These are phyloP conservation scores for Callospermophilus lateralis DNA, from an alignment of 2,113 vertebrate species.

Conservation along the genomic window DNA sequence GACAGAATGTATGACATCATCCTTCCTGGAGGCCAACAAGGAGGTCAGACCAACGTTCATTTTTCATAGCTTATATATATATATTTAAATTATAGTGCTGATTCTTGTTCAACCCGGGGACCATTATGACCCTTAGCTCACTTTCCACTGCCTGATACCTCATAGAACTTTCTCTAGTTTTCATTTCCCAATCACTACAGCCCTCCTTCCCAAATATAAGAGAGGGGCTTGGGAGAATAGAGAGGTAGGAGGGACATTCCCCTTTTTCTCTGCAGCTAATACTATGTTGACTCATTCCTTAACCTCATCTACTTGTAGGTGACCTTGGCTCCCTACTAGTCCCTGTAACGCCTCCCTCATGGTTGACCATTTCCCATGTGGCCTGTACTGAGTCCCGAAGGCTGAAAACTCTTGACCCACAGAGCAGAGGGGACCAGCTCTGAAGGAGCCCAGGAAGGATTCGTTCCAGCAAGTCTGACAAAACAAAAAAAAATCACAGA, in stretches of 20 bases:
- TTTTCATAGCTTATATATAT: no score
- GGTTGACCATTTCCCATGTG: not conserved
- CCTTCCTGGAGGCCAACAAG: not conserved
- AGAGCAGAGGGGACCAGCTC: not conserved
- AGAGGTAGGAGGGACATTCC: not conserved
- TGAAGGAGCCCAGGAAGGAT: not conserved
- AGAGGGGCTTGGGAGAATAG: not conserved
- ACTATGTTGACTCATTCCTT: not conserved
- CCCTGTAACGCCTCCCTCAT: not conserved
- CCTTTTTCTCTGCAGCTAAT: not conserved
- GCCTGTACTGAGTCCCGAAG: not conserved
- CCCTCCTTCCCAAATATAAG: no score
- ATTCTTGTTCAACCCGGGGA: not conserved
- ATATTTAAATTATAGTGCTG: not conserved
- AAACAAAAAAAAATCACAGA: not conserved
- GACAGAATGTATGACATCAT: fast-evolving
- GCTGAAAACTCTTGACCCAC: not conserved
- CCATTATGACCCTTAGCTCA: not conserved
- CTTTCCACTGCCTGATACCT: not conserved
- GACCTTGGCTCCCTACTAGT: not conserved
- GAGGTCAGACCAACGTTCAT: not conserved
- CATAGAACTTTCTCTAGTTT: not conserved
- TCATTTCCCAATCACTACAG: not conserved
- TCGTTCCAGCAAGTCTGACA: not conserved
- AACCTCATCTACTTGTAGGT: not conserved